Percentiles rank a stretch among this genome's conserved stretches.
phyloP scores from a whole-genome alignment of 2,797 vertebrate genomes.

The Phoeniculus purpureus region DNA sequence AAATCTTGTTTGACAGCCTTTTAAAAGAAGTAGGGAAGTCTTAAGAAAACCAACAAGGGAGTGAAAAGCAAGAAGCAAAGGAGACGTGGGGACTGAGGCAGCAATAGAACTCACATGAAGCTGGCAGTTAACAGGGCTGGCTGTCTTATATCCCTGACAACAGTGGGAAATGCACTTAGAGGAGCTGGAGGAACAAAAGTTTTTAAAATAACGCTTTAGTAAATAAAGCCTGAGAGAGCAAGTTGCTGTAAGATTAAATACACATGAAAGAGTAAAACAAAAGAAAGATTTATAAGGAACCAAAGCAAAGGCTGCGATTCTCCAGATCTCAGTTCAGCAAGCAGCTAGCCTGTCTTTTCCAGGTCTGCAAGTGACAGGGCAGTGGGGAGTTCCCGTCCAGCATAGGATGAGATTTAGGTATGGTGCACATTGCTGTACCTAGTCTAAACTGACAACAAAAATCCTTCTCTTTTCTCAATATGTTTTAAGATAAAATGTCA shows the following conservation, averaged over 20 bases:
- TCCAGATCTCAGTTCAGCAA: neutral
- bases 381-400: neutral
- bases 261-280: neutral
- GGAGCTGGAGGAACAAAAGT: neutral
- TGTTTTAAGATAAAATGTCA: neutral
- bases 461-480: neutral
- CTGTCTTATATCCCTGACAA: neutral
- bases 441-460: neutral
- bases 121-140: neutral
- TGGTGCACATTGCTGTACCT: neutral
- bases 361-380: neutral
- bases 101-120: neutral
- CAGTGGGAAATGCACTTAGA: neutral
- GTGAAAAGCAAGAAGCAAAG: neutral
- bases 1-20: conserved; percentile 12
- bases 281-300: neutral
- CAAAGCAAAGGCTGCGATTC: neutral
- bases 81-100: neutral
- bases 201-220: neutral
- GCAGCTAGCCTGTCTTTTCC: neutral
- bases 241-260: neutral
- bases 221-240: neutral
- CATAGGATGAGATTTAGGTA: neutral
- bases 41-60: neutral
- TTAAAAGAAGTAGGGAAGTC: conserved; percentile 4